Base-by-base conservation (phyloP, 2,113 vertebrate genomes). In the Microtus oregoni region DNA sequence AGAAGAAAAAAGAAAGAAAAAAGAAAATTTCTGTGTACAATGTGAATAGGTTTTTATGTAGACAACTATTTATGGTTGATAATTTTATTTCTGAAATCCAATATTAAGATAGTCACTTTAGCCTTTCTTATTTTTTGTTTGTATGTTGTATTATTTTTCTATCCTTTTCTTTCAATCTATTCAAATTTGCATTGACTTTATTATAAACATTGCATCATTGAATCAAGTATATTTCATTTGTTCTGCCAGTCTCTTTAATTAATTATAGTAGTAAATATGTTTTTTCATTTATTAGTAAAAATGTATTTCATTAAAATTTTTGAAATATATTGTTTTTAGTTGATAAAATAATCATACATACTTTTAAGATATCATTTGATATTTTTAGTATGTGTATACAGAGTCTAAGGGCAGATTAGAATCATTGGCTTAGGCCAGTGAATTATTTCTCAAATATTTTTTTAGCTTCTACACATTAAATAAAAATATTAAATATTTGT, bases 71-170 rank as follows among this genome's bases (percentile, higher is more conserved):
- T 5, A 78, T 65, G 82, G 0, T 92, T 85, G 12, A 13, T 75
- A 67, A 67, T 88, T 91, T 94, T 93, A 47, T 95, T 96, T 85
- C n/a, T 91, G 63, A 91, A 67, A 13, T 89, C 32, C 94, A 14
- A 7, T 77, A 75, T 26, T 67, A 75, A 87, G 65, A 13, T 22
- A 72, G 9, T n/a, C 35, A 78, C 67, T 79, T 50, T 58, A 85
- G 9, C 22, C 6, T 83, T 81, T 68, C 38, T 89, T 78, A 82
- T 50, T 73, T 73, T 82, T 58, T 85, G 65, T 82, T 58, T 88
- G 65, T 72, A 28, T 30, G 35, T 93, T 30, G 52, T 78, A 52
- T 77, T 55, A 28, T 65, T 91, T 67, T 89, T 44, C 19, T 14
- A 35, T 87, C 52, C 3, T 41, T 96, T 88, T 88, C 61, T 90